Evolutionary conservation across 2,888 invertebrate genomes (phyloP), one percentile per base, ranked within the genome.

Genomic region (Ariolimax columbianus): DNA sequence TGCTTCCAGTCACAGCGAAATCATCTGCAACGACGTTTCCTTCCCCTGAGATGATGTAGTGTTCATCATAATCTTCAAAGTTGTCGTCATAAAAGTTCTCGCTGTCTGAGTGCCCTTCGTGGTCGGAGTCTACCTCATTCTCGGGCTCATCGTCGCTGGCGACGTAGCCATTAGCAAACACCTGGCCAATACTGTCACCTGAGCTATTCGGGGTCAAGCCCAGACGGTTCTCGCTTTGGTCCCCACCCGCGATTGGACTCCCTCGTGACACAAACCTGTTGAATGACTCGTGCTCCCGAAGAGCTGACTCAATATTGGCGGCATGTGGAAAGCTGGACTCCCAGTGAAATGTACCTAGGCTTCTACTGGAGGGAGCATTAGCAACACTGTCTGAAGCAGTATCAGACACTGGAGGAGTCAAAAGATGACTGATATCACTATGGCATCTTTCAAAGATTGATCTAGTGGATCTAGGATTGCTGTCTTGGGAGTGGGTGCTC

Each of bases 81-180:
- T 91, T 90, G 86, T 92, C 92, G 85, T 92, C 92, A 82, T 92
- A 91, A 83, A 91, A 90, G 87, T 91, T 89, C 84, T 92, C 91
- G 88, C 91, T 91, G 87, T 91, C 91, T 0, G 92, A 90, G 85
- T 91, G 89, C 80, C 92, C 91, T 75, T 89, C 89, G 86, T 89
- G 90, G 85, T 89, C 89, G 9, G 88, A 89, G 43, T 91, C 90
- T 11, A 84, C 90, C 2, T 88, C 90, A 11, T 88, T 89, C 1
- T 89, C 90, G 14, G 82, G 72, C 26, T 91, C 90, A 30, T 90
- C 88, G 75, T 88, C 87, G 82, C 88, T 87, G n/a, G 84, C 77
- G 38, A 85, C 59, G 36, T 85, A 85, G n/a, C 85, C 85, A 72
- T 85, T 85, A 36, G 82, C 77, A 70, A 85, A 85, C 30, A 85